phyloP scores from a whole-genome alignment of 2,797 vertebrate genomes.

The Phrynocephalus vlangalii region DNA sequence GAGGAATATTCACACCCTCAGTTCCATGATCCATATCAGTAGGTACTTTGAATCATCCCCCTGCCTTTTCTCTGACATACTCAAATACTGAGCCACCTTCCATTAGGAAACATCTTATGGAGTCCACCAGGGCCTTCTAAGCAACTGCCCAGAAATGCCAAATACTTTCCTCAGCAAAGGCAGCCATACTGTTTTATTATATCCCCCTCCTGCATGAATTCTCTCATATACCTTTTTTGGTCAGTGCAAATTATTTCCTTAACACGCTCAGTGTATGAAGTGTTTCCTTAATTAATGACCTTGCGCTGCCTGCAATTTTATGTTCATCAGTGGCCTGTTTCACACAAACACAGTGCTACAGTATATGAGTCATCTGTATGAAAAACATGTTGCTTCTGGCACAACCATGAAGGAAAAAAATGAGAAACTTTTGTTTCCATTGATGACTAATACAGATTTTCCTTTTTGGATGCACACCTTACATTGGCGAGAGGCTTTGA shows the following conservation, averaged over 20 bases:
- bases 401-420: too few species aligned
- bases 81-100: constrained; percentile 6
- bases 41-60: neutral
- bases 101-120: constrained; percentile 1
- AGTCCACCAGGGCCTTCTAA: neutral
- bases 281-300: too few species aligned
- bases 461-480: too few species aligned
- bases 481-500: too few species aligned
- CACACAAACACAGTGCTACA: too few species aligned
- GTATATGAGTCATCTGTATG: too few species aligned
- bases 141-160: neutral
- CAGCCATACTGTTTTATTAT: neutral
- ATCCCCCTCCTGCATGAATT: neutral
- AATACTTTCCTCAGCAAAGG: neutral
- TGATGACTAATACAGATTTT: too few species aligned
- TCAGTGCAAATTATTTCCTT: neutral
- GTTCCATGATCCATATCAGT: neutral
- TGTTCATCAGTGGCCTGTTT: too few species aligned
- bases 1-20: neutral
- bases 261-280: too few species aligned
- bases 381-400: too few species aligned
- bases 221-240: neutral
- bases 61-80: neutral
- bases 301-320: too few species aligned
- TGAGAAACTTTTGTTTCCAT: too few species aligned